These are phyloP conservation scores for Trichechus manatus DNA, from an alignment of 2,113 vertebrate species.

Conservation along the genomic window DNA sequence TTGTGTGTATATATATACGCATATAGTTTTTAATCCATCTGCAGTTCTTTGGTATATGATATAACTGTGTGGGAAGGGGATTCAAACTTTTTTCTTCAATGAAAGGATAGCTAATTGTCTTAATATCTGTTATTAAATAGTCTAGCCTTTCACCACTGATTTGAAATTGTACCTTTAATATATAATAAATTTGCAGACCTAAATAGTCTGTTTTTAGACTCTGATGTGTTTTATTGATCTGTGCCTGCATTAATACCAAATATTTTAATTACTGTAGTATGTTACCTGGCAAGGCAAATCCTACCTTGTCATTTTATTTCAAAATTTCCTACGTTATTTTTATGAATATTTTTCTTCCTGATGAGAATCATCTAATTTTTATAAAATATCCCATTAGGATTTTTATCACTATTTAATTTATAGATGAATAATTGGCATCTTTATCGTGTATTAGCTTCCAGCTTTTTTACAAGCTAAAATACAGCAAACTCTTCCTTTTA, in stretches of 20 bases:
- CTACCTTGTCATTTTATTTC: conserved; percentile 13
- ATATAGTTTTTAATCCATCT: not conserved
- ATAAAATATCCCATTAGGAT: not conserved
- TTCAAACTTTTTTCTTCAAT: conserved; percentile 43
- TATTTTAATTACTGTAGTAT: not conserved
- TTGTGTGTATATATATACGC: no score
- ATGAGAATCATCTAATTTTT: not conserved
- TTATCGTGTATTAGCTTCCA: conserved; percentile 10
- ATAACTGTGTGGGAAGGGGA: not conserved
- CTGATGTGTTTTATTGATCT: not conserved
- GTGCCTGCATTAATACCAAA: not conserved
- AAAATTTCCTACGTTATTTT: conserved; percentile 34
- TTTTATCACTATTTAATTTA: conserved; percentile 20
- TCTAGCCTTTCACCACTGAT: not conserved
- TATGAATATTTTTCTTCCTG: not conserved
- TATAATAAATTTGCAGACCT: not conserved
- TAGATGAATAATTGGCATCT: conserved; percentile 29
- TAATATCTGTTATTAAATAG: not conserved
- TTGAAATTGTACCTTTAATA: not conserved
- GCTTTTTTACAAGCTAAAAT: conserved; percentile 19
- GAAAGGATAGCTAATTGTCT: not conserved
- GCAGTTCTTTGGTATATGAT: not conserved
- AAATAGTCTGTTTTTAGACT: not conserved
- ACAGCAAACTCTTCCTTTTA: not conserved
- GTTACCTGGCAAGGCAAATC: not conserved